These are phyloP conservation scores for Schizopygopsis pylzovi DNA, from an alignment of 2,797 vertebrate genomes.

Conservation along the genomic window DNA sequence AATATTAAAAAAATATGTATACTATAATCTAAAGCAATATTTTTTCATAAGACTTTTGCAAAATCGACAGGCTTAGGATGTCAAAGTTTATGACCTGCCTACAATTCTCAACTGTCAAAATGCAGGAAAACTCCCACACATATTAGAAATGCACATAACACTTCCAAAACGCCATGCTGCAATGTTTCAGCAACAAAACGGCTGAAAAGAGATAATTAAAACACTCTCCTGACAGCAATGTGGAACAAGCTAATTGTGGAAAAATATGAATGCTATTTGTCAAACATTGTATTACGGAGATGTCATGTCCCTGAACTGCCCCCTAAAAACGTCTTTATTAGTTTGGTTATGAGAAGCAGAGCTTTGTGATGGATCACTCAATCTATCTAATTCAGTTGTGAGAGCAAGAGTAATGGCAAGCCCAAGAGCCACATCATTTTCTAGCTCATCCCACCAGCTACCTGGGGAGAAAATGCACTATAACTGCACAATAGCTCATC, in stretches of 20 bases:
- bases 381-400: conserved; percentile 73
- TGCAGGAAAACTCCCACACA: neutral
- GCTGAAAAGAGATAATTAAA: conserved; percentile 24
- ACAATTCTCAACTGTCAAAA: conserved; percentile 6
- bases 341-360: conserved; percentile 67
- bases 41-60: neutral
- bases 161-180: neutral
- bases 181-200: conserved; percentile 17
- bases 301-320: conserved; percentile 56
- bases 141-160: neutral
- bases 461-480: conserved; percentile 63
- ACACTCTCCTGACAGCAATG: conserved; percentile 16
- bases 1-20: neutral
- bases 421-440: conserved; percentile 68
- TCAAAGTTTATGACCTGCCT: neutral
- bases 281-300: conserved; percentile 55
- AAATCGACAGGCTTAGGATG: neutral
- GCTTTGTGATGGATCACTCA: conserved; percentile 75
- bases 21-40: neutral
- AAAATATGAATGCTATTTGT: conserved; percentile 56
- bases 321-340: conserved; percentile 66
- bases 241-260: conserved; percentile 41
- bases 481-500: conserved; percentile 70
- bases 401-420: conserved; percentile 73
- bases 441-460: conserved; percentile 67